Conservation (phyloP, 2,888 invertebrate species). For the Schrankia costaestrigalis region DNA sequence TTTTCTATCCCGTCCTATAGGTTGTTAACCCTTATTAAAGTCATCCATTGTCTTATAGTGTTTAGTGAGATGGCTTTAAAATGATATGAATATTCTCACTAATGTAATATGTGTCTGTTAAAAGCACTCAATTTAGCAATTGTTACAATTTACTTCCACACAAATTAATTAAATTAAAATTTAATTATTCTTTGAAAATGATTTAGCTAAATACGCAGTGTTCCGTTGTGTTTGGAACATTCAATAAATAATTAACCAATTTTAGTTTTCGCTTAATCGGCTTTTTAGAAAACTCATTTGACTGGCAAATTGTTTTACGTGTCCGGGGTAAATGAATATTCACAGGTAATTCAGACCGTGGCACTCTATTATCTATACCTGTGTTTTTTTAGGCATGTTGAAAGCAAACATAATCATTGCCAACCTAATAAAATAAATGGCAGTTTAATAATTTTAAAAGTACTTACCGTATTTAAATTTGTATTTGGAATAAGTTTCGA, state of each 20-base stretch:
- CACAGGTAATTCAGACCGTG: slow-evolving; percentile 39
- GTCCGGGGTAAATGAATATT: slow-evolving; percentile 52
- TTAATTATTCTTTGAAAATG: slow-evolving; percentile 29
- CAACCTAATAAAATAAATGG: slow-evolving; percentile 5
- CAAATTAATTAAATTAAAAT: slow-evolving; percentile 1
- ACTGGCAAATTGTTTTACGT: slow-evolving; percentile 72
- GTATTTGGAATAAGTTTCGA: slow-evolving; percentile 2
- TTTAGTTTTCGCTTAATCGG: slow-evolving; percentile 78
- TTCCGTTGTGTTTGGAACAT: slow-evolving; percentile 36
- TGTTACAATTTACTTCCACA: too few relatives aligned
- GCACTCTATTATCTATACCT: slow-evolving; percentile 26
- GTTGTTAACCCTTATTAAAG: too few relatives aligned
- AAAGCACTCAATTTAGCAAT: too few relatives aligned
- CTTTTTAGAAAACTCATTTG: slow-evolving; percentile 79
- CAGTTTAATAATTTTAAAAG: too few relatives aligned
- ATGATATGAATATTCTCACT: too few relatives aligned
- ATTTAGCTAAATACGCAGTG: slow-evolving; percentile 15
- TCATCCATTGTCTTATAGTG: too few relatives aligned
- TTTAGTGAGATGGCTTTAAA: too few relatives aligned
- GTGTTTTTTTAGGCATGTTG: slow-evolving; percentile 33
- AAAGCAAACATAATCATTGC: slow-evolving; percentile 19
- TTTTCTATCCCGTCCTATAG: too few relatives aligned
- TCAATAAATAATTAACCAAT: slow-evolving; percentile 73
- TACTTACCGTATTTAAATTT: too few relatives aligned
- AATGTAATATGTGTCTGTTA: background rate